Percentiles rank a stretch among this genome's conserved stretches.
Conservation (phyloP, 2,113 vertebrate species). For the Synchiropus splendidus region DNA sequence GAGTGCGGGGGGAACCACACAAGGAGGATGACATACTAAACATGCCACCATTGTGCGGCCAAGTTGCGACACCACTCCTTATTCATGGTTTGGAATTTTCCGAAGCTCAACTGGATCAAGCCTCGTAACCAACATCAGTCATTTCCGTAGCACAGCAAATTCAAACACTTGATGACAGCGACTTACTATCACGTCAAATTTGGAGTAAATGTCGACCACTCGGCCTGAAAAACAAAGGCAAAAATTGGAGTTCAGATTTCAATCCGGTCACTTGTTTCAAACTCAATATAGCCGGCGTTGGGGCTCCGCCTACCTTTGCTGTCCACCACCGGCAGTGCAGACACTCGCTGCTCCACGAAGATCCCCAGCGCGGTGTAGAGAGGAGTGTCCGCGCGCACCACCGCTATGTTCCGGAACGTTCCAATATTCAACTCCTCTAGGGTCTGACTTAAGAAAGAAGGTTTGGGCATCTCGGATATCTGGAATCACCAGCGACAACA, state of each 20-base stretch:
- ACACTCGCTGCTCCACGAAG: conserved; percentile 93
- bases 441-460: conserved; percentile 78
- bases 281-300: too few relatives aligned
- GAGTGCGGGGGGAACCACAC: too few relatives aligned
- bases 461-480: conserved; percentile 94
- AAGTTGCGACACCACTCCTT: too few relatives aligned
- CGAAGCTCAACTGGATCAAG: too few relatives aligned
- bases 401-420: conserved; percentile 86
- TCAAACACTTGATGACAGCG: neutral
- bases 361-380: conserved; percentile 92
- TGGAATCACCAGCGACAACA: conserved; percentile 36
- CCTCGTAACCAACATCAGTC: too few relatives aligned
- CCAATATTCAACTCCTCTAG: conserved; percentile 84
- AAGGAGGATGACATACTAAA: too few relatives aligned
- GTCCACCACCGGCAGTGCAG: conserved; percentile 87
- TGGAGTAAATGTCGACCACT: conserved; percentile 96
- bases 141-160: too few relatives aligned
- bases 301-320: conserved; percentile 84
- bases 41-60: too few relatives aligned
- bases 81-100: too few relatives aligned
- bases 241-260: neutral
- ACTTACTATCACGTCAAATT: conserved; percentile 98
- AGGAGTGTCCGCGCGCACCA: conserved; percentile 83
- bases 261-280: too few relatives aligned
- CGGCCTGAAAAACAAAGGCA: conserved; percentile 63